These are phyloP conservation scores for Eueides isabella DNA, from an alignment of 1,140 invertebrate species.

Conservation along the genomic window DNA sequence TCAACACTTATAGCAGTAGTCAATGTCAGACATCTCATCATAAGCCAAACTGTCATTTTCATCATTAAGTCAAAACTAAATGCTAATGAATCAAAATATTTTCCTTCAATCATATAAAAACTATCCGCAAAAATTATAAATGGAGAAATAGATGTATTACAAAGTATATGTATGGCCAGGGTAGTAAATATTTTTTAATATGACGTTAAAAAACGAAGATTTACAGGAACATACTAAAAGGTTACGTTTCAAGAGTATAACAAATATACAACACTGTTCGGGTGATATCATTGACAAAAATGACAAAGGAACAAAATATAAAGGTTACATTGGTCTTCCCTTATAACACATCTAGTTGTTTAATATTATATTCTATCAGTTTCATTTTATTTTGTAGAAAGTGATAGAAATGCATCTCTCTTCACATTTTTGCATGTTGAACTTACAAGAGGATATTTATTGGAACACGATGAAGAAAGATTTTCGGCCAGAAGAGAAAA, in stretches of 20 bases:
- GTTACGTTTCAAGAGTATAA: slow-evolving; percentile 70
- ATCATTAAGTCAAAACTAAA: neutral
- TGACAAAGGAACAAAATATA: slow-evolving; percentile 63
- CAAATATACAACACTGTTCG: slow-evolving; percentile 60
- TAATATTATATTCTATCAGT: slow-evolving; percentile 23
- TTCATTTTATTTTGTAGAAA: slow-evolving; percentile 52
- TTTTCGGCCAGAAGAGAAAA: slow-evolving; percentile 97
- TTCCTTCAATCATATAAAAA: neutral
- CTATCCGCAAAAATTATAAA: neutral
- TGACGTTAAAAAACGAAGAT: slow-evolving; percentile 70
- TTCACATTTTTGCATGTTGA: slow-evolving; percentile 92
- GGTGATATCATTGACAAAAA: slow-evolving; percentile 62
- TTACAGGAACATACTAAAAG: slow-evolving; percentile 68
- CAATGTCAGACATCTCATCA: slow-evolving; percentile 10
- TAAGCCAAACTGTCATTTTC: neutral
- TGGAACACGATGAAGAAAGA: slow-evolving; percentile 96
- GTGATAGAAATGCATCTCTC: slow-evolving; percentile 83
- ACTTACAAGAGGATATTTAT: slow-evolving; percentile 93
- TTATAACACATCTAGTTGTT: neutral
- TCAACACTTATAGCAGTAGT: neutral
- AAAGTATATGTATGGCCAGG: slow-evolving; percentile 24
- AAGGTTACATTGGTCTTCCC: slow-evolving; percentile 51
- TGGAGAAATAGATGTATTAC: slow-evolving; percentile 10
- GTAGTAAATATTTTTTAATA: slow-evolving; percentile 40
- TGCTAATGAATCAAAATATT: neutral